These are phyloP conservation scores for Lomographa bimaculata DNA, from an alignment of 2,888 invertebrate genomes.

Conservation along the genomic window DNA sequence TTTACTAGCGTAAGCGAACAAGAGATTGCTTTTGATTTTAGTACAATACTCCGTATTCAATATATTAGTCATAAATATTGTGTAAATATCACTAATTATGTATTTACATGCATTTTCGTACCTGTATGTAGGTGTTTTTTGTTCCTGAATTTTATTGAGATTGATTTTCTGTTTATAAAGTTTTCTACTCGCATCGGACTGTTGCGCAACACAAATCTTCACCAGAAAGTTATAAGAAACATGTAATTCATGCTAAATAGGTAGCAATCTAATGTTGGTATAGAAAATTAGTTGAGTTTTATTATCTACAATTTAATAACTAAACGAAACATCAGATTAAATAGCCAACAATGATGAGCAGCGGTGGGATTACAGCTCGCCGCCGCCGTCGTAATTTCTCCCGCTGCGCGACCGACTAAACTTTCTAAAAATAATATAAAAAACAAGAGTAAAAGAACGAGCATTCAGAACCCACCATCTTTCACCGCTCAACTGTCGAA, in stretches of 20 bases:
- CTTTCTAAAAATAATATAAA: slow-evolving; percentile 80
- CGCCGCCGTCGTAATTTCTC: slow-evolving; percentile 75
- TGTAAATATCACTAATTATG: slow-evolving; percentile 38
- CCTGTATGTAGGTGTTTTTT: slow-evolving; percentile 47
- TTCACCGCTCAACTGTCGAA: slow-evolving; percentile 76
- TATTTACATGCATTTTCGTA: slow-evolving; percentile 53
- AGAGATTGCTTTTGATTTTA: slow-evolving; percentile 60
- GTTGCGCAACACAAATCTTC: slow-evolving; percentile 4
- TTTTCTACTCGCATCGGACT: slow-evolving; percentile 3
- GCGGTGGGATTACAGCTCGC: slow-evolving; percentile 64
- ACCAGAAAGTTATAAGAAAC: slow-evolving; percentile 9
- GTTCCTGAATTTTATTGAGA: slow-evolving; percentile 39
- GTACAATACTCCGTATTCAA: slow-evolving; percentile 39
- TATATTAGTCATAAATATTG: slow-evolving; percentile 31
- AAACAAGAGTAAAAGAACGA: slow-evolving; percentile 76
- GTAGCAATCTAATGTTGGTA: slow-evolving; percentile 14
- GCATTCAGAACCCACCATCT: slow-evolving; percentile 75
- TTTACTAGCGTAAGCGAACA: slow-evolving; percentile 71
- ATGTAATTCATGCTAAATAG: slow-evolving; percentile 18
- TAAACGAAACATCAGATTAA: slow-evolving; percentile 59
- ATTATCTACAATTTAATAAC: slow-evolving; percentile 31
- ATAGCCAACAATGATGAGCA: slow-evolving; percentile 66
- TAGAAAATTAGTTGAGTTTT: slow-evolving; percentile 13
- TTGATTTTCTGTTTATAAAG: slow-evolving; percentile 9
- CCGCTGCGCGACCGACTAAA: slow-evolving; percentile 73